Evolutionary conservation across 2,797 vertebrate species (phyloP).

Genomic region (Crax fasciolata): DNA sequence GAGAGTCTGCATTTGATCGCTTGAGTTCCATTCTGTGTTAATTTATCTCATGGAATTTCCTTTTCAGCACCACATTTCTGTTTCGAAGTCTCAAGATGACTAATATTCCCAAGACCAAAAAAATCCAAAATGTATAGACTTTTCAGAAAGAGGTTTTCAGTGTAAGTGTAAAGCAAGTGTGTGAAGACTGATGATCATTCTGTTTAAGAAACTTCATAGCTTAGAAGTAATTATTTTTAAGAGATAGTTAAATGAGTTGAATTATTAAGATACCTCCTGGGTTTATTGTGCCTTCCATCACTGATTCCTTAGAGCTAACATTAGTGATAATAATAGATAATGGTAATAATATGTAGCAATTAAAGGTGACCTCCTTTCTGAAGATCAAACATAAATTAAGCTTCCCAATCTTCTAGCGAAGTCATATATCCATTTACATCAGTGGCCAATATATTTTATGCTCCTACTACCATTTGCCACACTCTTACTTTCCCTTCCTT

Average conservation of each 20-base stretch:
- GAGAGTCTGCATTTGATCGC: neutral
- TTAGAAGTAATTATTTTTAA: conserved; percentile 27
- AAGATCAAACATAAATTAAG: conserved; percentile 13
- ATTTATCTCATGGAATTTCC: neutral
- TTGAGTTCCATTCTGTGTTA: neutral
- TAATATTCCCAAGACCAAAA: neutral
- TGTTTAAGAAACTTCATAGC: neutral
- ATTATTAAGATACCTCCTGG: conserved; percentile 6
- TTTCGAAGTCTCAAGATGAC: neutral
- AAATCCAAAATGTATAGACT: neutral
- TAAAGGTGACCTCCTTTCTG: conserved; percentile 1
- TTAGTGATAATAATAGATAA: conserved; percentile 13
- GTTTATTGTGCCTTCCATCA: neutral
- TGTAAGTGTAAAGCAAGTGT: neutral
- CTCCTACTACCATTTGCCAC: neutral
- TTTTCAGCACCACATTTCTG: neutral
- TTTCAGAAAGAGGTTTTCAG: neutral
- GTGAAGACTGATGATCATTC: neutral
- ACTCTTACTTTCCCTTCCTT: neutral
- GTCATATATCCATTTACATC: neutral
- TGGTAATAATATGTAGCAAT: neutral
- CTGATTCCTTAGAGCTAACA: neutral
- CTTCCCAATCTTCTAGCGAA: neutral
- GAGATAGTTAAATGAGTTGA: neutral
- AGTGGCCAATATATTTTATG: neutral